Evolutionary conservation across 2,797 vertebrate species (phyloP).

Genomic region (Sorex maritimensis): DNA sequence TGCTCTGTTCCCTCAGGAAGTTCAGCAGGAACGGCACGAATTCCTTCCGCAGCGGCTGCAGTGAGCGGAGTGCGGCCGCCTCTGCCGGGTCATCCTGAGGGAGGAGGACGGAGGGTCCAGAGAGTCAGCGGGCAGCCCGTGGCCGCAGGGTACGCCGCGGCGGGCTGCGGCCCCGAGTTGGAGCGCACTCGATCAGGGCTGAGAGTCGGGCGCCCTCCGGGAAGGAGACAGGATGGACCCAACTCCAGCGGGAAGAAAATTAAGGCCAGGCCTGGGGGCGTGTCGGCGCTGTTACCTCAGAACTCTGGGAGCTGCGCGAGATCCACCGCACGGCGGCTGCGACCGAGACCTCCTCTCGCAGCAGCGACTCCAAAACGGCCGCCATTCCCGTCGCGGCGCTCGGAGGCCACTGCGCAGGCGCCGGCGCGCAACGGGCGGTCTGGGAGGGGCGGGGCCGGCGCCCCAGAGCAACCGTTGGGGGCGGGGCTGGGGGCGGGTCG

Average conservation of each 20-base stretch:
- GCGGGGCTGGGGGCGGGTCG: neutral
- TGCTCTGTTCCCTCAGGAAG: conserved; percentile 97
- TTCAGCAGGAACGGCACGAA: conserved; percentile 98
- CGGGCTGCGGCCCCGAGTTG: neutral
- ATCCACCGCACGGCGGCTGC: conserved; percentile 93
- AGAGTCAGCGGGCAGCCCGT: conserved; percentile 21
- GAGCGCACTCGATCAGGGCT: neutral
- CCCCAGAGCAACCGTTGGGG: conserved; percentile 44
- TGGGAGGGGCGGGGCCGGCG: conserved; percentile 48
- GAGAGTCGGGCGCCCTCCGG: neutral
- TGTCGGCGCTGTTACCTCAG: conserved; percentile 77
- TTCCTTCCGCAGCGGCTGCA: conserved; percentile 92
- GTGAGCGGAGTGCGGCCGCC: conserved; percentile 72
- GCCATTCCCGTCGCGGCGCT: conserved; percentile 92
- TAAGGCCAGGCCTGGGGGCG: conserved; percentile 16
- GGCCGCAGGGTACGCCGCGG: neutral
- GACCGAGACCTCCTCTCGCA: conserved; percentile 92
- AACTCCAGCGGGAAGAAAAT: neutral
- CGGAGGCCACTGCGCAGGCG: conserved; percentile 83
- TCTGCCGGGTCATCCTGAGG: conserved; percentile 74
- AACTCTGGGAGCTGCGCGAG: conserved; percentile 76
- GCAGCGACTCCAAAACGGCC: conserved; percentile 97
- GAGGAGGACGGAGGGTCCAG: conserved; percentile 2
- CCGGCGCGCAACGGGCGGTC: conserved; percentile 66
- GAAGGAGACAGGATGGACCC: neutral